A percentile compares a stretch with the other conserved stretches of the same genome.
These are phyloP conservation scores for Sitta europaea DNA, from an alignment of 2,113 vertebrate genomes.

Conservation along the genomic window DNA sequence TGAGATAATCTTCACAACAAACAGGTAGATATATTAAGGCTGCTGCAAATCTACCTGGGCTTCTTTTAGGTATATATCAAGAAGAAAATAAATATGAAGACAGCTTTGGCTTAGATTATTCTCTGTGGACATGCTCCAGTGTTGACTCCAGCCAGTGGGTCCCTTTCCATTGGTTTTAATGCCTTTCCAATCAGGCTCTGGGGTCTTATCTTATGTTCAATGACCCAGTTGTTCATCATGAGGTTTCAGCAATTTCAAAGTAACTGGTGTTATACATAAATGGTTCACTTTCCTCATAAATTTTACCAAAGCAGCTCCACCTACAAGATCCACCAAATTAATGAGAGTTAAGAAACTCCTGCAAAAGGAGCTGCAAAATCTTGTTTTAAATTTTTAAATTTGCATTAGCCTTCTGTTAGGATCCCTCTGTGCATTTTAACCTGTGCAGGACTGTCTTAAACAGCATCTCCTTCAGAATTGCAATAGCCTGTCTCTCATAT, in stretches of 20 bases:
- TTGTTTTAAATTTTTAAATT: background rate
- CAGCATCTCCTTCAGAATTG: background rate
- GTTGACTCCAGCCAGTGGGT: background rate
- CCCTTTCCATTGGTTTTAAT: slow-evolving; percentile 3
- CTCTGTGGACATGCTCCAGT: background rate
- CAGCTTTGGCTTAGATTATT: background rate
- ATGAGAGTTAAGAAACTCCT: background rate
- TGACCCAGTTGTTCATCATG: background rate
- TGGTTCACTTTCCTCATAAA: background rate
- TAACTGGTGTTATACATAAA: background rate
- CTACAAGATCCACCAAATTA: background rate
- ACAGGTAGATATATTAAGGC: background rate
- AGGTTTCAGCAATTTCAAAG: slow-evolving; percentile 20
- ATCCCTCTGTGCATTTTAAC: background rate
- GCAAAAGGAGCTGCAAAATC: background rate
- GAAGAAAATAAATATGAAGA: slow-evolving; percentile 33
- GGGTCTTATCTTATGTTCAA: slow-evolving; percentile 29
- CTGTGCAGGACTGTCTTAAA: background rate
- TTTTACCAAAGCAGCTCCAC: slow-evolving; percentile 30
- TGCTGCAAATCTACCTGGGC: background rate
- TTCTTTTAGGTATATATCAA: background rate
- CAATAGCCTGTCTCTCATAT: background rate
- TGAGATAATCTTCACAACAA: background rate
- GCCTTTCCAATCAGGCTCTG: slow-evolving; percentile 1
- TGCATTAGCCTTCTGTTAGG: background rate